Conservation (phyloP, 1,140 invertebrate genomes). For the Lordiphosa mommai region DNA sequence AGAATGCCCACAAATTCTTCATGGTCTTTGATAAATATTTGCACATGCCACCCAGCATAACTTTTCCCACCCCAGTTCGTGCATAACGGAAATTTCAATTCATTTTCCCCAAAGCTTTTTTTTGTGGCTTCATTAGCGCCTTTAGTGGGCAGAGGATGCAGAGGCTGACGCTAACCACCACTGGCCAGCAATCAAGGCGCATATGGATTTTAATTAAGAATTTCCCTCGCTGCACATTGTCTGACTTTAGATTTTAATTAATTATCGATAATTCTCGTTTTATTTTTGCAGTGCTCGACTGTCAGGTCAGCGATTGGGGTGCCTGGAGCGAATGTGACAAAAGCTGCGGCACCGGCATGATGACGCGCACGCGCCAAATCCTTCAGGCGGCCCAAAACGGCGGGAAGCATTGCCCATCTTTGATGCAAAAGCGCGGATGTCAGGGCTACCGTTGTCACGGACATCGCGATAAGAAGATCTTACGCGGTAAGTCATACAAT, state of each 20-base stretch:
- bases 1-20: too few relatives aligned
- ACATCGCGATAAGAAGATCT: conserved; percentile 83
- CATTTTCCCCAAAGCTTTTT: conserved; percentile 41
- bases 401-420: conserved; percentile 87
- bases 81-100: conserved; percentile 30
- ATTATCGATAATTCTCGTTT: neutral
- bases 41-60: neutral
- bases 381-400: conserved; percentile 85
- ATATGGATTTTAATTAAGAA: conserved; percentile 69
- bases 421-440: conserved; percentile 87
- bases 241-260: neutral
- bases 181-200: conserved; percentile 48
- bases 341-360: conserved; percentile 87
- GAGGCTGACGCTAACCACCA: conserved; percentile 23
- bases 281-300: conserved; percentile 86
- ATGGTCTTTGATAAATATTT: too few relatives aligned
- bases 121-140: conserved; percentile 65
- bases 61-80: too few relatives aligned
- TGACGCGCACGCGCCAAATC: conserved; percentile 84
- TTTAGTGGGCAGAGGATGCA: neutral
- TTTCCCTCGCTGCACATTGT: conserved; percentile 42
- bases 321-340: conserved; percentile 88
- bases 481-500: conserved; percentile 83
- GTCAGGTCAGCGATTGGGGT: conserved; percentile 87
- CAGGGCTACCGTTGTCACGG: conserved; percentile 85